phyloP scores from a whole-genome alignment of 2,797 vertebrate species.

The Darevskia nairensis region DNA sequence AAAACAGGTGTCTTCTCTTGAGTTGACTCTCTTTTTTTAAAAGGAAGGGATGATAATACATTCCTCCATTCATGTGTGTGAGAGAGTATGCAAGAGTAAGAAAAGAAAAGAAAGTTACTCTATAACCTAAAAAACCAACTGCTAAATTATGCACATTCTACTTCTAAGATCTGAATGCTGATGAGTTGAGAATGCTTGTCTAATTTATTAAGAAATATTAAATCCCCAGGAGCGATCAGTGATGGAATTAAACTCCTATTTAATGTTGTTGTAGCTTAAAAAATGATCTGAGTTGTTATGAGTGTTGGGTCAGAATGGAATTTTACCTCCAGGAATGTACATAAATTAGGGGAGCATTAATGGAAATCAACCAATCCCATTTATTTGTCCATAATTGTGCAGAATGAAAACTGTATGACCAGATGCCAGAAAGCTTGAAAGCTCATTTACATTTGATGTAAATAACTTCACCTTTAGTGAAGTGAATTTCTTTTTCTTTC shows the following conservation, averaged over 20 bases:
- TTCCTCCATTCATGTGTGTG: not conserved
- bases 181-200: conserved; percentile 54
- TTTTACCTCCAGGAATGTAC: conserved; percentile 73
- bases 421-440: conserved; percentile 69
- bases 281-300: conserved; percentile 62
- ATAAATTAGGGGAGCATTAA: conserved; percentile 72
- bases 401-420: conserved; percentile 63
- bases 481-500: conserved; percentile 66
- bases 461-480: conserved; percentile 49
- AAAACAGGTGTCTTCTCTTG: conserved; percentile 7
- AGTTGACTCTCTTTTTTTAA: not conserved
- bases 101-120: conserved; percentile 14
- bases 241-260: conserved; percentile 67
- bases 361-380: conserved; percentile 70
- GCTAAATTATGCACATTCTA: conserved; percentile 49
- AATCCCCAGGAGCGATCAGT: conserved; percentile 63
- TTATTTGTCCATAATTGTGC: conserved; percentile 76
- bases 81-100: conserved; percentile 1
- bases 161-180: conserved; percentile 57
- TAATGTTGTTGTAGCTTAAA: conserved; percentile 55
- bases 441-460: conserved; percentile 71
- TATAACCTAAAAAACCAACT: conserved; percentile 48
- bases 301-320: conserved; percentile 67
- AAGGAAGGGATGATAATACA: not conserved
- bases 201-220: conserved; percentile 70